Evolutionary conservation across 2,888 invertebrate genomes (phyloP).

Genomic region (Pachycephus smyrnensis): DNA sequence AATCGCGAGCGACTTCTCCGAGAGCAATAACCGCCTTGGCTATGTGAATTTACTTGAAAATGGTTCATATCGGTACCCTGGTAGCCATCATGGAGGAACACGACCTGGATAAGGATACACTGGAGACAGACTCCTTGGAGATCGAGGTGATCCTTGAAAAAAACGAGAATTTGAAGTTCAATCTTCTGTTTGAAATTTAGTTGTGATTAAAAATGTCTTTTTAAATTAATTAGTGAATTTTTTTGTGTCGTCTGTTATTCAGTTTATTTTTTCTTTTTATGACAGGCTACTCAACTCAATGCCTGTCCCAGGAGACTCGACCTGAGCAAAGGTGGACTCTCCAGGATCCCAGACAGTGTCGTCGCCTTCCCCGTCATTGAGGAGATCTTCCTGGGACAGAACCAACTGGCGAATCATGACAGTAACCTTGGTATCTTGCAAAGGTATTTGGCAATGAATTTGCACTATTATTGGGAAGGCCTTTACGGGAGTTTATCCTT

Average conservation of each 20-base stretch:
- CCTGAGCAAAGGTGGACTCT: constrained; percentile 62
- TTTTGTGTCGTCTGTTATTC: constrained; percentile 2
- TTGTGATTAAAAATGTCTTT: not conserved
- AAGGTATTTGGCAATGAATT: constrained; percentile 42
- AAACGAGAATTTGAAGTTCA: not conserved
- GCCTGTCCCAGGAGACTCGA: constrained; percentile 59
- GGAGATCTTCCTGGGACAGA: constrained; percentile 61
- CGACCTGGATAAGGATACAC: constrained; percentile 50
- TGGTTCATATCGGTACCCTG: constrained; percentile 48
- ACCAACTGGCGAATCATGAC: constrained; percentile 56
- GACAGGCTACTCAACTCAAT: constrained; percentile 50
- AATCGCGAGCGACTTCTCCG: not conserved
- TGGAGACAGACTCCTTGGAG: constrained; percentile 62
- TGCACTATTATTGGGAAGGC: not conserved
- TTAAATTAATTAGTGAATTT: not conserved
- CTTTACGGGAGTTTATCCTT: not conserved
- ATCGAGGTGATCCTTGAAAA: constrained; percentile 52
- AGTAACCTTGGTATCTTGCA: constrained; percentile 55
- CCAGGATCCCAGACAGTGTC: constrained; percentile 62
- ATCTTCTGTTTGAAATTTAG: not conserved
- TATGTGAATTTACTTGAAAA: constrained; percentile 36
- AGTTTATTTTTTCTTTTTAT: constrained; percentile 26
- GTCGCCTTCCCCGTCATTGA: constrained; percentile 60
- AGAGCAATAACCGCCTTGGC: not conserved
- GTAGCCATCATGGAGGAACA: constrained; percentile 57